These are phyloP conservation scores for Parelbella ahira DNA, from an alignment of 2,888 invertebrate genomes.

Conservation along the genomic window DNA sequence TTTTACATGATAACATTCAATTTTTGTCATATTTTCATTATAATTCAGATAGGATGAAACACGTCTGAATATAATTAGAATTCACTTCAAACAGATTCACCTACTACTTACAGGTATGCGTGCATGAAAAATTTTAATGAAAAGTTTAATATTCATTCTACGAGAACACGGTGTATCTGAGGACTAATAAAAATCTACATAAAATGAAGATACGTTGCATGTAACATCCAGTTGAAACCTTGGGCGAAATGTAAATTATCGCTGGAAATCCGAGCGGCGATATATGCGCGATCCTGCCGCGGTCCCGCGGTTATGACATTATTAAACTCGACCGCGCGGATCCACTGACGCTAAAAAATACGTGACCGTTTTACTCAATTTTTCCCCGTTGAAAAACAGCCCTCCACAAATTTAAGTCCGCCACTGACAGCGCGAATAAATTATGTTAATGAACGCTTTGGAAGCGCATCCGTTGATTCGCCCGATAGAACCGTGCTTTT, in stretches of 20 bases:
- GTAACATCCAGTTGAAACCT: slow-evolving; percentile 39
- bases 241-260: slow-evolving; percentile 67
- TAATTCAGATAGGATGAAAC: no score
- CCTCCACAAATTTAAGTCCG: slow-evolving; percentile 73
- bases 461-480: slow-evolving; percentile 72
- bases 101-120: no score
- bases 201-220: slow-evolving; percentile 18
- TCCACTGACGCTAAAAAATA: slow-evolving; percentile 65
- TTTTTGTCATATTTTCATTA: no score
- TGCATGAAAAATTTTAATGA: slow-evolving; percentile 3
- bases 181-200: slow-evolving; percentile 23
- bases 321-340: slow-evolving; percentile 63
- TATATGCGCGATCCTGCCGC: slow-evolving; percentile 59
- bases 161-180: slow-evolving; percentile 7
- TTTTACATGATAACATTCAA: no score
- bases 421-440: slow-evolving; percentile 76
- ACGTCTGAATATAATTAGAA: no score
- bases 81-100: no score
- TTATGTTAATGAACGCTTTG: slow-evolving; percentile 76
- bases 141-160: slow-evolving; percentile 16
- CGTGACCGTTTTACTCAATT: slow-evolving; percentile 73
- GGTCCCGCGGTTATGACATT: slow-evolving; percentile 68
- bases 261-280: slow-evolving; percentile 54
- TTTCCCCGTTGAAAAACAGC: slow-evolving; percentile 65
- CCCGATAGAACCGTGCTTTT: slow-evolving; percentile 56